Evolutionary conservation across 1,140 invertebrate species (phyloP).

Genomic region (Bradysia coprophila): DNA sequence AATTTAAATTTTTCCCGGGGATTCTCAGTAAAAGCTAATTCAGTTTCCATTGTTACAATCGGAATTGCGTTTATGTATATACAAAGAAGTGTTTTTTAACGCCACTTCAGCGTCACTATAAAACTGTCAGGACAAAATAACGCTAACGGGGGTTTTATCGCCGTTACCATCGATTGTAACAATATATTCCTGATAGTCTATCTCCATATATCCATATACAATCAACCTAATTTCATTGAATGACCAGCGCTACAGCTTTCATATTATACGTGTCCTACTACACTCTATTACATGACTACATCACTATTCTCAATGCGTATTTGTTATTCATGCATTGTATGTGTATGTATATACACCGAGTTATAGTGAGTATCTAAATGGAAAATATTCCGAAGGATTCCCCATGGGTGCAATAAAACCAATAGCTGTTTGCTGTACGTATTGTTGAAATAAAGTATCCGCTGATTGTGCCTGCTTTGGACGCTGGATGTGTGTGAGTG

Average conservation of each 20-base stretch:
- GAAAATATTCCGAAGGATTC: neutral
- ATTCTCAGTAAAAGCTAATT: no score
- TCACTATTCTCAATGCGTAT: neutral
- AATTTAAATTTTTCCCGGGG: no score
- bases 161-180: neutral
- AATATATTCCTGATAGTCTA: neutral
- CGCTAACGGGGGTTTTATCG: neutral
- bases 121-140: neutral
- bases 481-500: no score
- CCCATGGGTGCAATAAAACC: neutral
- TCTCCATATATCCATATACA: neutral
- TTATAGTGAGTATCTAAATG: neutral
- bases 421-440: no score
- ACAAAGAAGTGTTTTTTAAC: no score
- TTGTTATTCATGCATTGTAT: neutral
- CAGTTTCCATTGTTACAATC: no score
- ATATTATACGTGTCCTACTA: neutral
- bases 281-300: neutral
- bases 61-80: no score
- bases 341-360: no score
- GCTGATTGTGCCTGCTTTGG: no score
- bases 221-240: no score
- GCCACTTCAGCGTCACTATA: no score
- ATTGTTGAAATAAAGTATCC: no score
- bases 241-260: neutral